These are phyloP conservation scores for Picathartes gymnocephalus DNA, from an alignment of 2,113 vertebrate genomes.

Conservation along the genomic window DNA sequence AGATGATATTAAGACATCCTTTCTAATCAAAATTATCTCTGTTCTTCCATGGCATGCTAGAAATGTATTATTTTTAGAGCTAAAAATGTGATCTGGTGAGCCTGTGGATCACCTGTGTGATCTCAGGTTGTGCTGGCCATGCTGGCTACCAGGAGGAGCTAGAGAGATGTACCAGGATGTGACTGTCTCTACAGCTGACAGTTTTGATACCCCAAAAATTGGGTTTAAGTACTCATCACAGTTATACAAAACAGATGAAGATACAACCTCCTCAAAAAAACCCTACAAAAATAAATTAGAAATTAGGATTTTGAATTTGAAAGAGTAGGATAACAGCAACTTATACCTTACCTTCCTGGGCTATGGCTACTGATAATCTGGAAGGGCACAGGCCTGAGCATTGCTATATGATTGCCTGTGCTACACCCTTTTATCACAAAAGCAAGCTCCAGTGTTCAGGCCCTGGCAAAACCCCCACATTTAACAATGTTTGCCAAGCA, in stretches of 20 bases:
- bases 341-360: background rate
- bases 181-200: background rate
- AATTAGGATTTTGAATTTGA: background rate
- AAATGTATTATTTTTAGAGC: background rate
- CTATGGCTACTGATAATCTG: background rate
- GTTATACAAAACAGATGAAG: background rate
- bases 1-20: background rate
- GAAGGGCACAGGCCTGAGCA: background rate
- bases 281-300: background rate
- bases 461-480: rapidly evolving
- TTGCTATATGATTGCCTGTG: background rate
- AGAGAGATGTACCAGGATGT: background rate
- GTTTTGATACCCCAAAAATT: background rate
- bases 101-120: background rate
- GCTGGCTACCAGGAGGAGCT: background rate
- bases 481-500: background rate
- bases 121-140: background rate
- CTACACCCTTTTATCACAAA: background rate
- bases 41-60: background rate
- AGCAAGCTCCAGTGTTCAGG: background rate
- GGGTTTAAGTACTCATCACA: background rate
- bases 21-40: background rate
- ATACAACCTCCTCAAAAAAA: rapidly evolving
- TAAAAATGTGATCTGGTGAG: background rate
- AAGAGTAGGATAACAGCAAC: background rate